Evolutionary conservation across 2,888 invertebrate genomes (phyloP), one percentile per base, ranked within the genome.

Genomic region (Eupithecia tripunctaria): DNA sequence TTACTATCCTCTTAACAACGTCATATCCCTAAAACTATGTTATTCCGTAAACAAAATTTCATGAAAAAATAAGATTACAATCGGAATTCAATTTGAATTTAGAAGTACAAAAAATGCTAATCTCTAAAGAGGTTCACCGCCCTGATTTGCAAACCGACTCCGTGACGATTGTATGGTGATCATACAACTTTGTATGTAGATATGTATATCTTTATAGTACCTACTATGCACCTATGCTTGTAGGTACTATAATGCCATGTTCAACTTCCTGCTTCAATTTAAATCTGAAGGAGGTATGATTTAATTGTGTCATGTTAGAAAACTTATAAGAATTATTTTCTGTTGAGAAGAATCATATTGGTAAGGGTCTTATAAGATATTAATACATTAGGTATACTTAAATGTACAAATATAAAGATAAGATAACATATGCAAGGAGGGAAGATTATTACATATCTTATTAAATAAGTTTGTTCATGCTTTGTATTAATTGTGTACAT

Each of bases 101-200:
- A 85, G 89, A 89, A 88, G 85, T 86, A 87, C 83, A 87, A 88
- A 86, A 85, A 84, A 85, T 89, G 88, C 88, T 91, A 91, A 91
- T 91, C 86, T 76, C 86, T 86, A 87, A 88, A 88, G 87, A 82
- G 79, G 85, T 79, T 80, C 79, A 80, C 83, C 84, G 83, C 85
- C 87, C 88, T 90, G 89, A 93, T 93, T 93, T 93, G 93, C 93
- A 92, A 91, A 92, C 92, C 91, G 91, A 87, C 82, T 59, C 75
- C 81, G 85, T 90, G 88, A 88, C 91, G 88, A 92, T 93, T 93
- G 93, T 93, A 93, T 93, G 92, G 82, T 91, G 93, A 94, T 93
- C 82, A 76, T 84, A 74, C 78, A 29, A 64, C 65, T 67, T 47
- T 72, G 74, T 72, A 72, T 73, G 59, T 21, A 51, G 10, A 51